These are phyloP conservation scores for Corythaixoides concolor DNA, from an alignment of 2,113 vertebrate genomes.

Conservation along the genomic window DNA sequence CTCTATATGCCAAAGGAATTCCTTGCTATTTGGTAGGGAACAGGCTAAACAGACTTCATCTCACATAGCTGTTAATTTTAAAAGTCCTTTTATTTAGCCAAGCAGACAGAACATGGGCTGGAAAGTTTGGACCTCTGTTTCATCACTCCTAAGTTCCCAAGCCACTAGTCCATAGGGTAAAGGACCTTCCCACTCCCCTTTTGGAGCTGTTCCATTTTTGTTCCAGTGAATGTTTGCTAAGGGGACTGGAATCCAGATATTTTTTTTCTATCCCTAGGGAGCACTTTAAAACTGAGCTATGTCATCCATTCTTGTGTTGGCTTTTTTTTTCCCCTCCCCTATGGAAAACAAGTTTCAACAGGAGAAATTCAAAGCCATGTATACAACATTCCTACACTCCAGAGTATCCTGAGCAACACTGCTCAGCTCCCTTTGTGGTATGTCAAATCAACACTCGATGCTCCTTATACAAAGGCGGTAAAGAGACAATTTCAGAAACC, in stretches of 20 bases:
- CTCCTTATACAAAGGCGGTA: background rate
- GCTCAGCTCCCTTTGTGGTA: background rate
- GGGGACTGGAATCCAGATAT: background rate
- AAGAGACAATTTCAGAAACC: background rate
- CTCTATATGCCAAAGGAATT: background rate
- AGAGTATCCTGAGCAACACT: background rate
- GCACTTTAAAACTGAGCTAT: background rate
- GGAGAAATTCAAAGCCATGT: background rate
- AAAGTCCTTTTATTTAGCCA: background rate
- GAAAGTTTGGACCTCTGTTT: background rate
- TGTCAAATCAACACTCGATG: background rate
- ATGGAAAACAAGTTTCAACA: background rate
- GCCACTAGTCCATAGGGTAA: background rate
- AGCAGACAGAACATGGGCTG: background rate
- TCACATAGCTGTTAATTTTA: background rate
- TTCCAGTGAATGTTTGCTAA: background rate
- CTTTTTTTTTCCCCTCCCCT: no score
- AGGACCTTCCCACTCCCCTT: background rate
- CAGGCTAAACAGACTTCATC: fast-evolving
- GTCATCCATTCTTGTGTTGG: background rate
- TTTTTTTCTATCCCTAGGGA: background rate
- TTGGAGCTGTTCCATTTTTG: background rate
- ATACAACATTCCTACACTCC: background rate
- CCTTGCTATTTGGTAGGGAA: background rate
- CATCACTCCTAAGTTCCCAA: background rate